Conservation (phyloP, 1,140 invertebrate genomes). For the Charaxes varanes region DNA sequence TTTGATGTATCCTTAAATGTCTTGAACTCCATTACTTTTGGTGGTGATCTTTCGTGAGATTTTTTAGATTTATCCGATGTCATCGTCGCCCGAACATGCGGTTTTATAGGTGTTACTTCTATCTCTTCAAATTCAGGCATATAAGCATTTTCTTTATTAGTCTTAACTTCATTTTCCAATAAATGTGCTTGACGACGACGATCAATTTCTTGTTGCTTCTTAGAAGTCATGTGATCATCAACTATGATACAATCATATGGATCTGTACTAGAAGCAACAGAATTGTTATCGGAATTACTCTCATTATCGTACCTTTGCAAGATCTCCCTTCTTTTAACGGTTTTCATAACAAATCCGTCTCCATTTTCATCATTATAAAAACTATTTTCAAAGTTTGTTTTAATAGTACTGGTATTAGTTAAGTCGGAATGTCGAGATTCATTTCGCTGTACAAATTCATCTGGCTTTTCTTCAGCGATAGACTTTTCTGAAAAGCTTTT, state of each 20-base stretch:
- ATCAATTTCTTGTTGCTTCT: conserved; percentile 75
- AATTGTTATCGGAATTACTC: conserved; percentile 76
- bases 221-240: conserved; percentile 80
- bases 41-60: conserved; percentile 47
- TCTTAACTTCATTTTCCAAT: conserved; percentile 60
- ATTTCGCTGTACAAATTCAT: conserved; percentile 62
- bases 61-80: conserved; percentile 61
- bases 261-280: conserved; percentile 79
- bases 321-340: conserved; percentile 80
- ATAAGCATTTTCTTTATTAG: conserved; percentile 64
- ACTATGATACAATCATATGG: conserved; percentile 84
- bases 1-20: conserved; percentile 72
- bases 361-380: conserved; percentile 77
- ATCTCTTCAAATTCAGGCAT: conserved; percentile 71
- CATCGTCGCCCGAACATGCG: conserved; percentile 61
- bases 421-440: conserved; percentile 71
- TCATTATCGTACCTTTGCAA: conserved; percentile 80
- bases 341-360: conserved; percentile 78
- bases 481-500: conserved; percentile 69
- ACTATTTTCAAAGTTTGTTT: conserved; percentile 75
- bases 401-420: conserved; percentile 68
- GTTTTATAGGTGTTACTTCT: conserved; percentile 66
- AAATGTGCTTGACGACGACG: conserved; percentile 55
- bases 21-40: conserved; percentile 70
- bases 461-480: conserved; percentile 63